These are phyloP conservation scores for Falcunculus frontatus DNA, from an alignment of 2,113 vertebrate genomes.

Conservation along the genomic window DNA sequence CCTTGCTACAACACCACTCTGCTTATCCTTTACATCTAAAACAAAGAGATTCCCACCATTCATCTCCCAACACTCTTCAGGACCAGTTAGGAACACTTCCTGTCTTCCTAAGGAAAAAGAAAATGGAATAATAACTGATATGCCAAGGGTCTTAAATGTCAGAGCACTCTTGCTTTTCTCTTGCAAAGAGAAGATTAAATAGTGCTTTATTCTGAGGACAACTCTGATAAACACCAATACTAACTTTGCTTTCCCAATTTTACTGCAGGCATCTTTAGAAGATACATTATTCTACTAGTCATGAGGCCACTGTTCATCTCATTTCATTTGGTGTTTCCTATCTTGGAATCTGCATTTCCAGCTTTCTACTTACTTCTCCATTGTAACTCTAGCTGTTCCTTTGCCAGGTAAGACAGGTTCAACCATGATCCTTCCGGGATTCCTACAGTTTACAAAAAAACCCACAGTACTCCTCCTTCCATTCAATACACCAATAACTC, in stretches of 20 bases:
- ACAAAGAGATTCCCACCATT: not conserved
- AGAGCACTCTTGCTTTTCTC: not conserved
- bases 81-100: constrained; percentile 23
- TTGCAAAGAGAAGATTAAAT: not conserved
- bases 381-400: not conserved
- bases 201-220: not conserved
- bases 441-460: not conserved
- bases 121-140: constrained; percentile 13
- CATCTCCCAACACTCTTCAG: constrained; percentile 19
- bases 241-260: not conserved
- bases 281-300: not conserved
- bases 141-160: not conserved
- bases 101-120: not conserved
- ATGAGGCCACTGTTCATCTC: not conserved
- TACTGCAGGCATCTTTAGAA: not conserved
- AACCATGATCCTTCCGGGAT: not conserved
- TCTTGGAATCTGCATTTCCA: not conserved
- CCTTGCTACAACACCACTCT: constrained; percentile 60
- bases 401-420: not conserved
- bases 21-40: constrained; percentile 61
- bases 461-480: not conserved
- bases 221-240: not conserved
- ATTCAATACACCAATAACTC: not conserved
- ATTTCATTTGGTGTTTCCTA: not conserved
- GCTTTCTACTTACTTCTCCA: not conserved